Evolutionary conservation across 2,113 vertebrate genomes (phyloP), one percentile per base, ranked within the genome.

Genomic region (Romanogobio albipinnatus): DNA sequence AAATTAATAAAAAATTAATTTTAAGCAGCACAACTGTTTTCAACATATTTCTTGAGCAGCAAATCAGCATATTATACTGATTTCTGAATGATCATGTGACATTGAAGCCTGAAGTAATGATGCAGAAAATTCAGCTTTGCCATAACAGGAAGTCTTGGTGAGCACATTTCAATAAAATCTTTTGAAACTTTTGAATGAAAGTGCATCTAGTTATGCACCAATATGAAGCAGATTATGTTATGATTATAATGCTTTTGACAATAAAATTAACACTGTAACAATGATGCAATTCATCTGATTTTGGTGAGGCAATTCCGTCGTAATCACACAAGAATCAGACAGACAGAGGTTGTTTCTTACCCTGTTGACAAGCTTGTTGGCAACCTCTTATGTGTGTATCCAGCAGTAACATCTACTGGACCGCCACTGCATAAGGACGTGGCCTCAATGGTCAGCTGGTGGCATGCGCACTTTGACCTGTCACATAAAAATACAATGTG

Each of bases 391-490:
- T 97, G 89, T 22, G 95, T 94, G 93, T 96, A 97, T 2, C 96
- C 96, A 0, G 95, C 94, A 14, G 91, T 94, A 47, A 90, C 85
- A 88, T 96, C 96, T 84, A 95, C 85, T 62, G 96, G 95, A 3
- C 95, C 96, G 0, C 94, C 95, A 0, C 93, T 94, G 29, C 94
- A 95, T 81, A 96, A 95, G 76, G 94, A 94, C 0, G 95, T 97
- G 0, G 95, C 96, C 14, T 97, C 95, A 59, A 95, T 87, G 0
- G 96, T 96, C 82, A 97, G 89, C 88, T 97, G 96, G 81, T 96
- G 95, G 88, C 96, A 97, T 59, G 95, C 93, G 61, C 96, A 97
- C 78, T 90, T 96, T 0, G 95, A 95, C 62, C 96, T 97, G 88
- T 53, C 13, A 39, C 17, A 85, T n/a, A 71, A 2, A 78, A 24